These are phyloP conservation scores for Pipra filicauda DNA, from an alignment of 2,113 vertebrate species.

Conservation along the genomic window DNA sequence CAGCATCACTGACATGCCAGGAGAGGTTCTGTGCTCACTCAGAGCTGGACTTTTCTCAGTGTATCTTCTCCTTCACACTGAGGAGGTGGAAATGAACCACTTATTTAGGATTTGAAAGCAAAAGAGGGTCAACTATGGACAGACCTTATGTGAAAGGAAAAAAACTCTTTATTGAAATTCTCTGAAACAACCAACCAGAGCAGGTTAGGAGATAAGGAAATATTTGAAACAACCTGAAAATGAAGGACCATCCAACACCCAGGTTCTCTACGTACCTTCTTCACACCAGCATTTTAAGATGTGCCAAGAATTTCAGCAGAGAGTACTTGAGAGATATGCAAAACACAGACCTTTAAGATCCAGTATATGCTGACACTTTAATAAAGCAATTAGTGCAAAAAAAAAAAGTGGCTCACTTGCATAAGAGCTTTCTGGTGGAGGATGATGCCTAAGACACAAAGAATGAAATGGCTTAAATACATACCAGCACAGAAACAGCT, in stretches of 20 bases:
- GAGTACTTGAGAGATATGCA: neutral
- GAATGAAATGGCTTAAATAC: neutral
- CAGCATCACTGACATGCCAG: neutral
- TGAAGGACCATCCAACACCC: neutral
- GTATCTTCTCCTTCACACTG: neutral
- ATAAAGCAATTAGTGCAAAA: neutral
- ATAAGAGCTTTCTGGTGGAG: neutral
- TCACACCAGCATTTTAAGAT: neutral
- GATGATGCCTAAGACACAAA: neutral
- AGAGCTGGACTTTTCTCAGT: neutral
- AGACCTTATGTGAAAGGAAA: neutral
- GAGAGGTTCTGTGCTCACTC: neutral
- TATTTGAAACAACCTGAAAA: neutral
- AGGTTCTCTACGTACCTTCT: neutral
- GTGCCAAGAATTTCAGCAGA: neutral
- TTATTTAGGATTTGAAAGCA: neutral
- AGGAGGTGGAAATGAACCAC: neutral
- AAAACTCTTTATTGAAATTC: neutral
- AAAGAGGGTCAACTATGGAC: neutral
- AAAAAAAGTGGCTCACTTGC: neutral
- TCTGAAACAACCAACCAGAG: neutral
- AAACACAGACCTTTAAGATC: neutral
- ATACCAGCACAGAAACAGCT: neutral
- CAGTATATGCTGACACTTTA: neutral
- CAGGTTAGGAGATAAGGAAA: neutral